These are phyloP conservation scores for Siphamia tubifer DNA, from an alignment of 2,113 vertebrate genomes.

Conservation along the genomic window DNA sequence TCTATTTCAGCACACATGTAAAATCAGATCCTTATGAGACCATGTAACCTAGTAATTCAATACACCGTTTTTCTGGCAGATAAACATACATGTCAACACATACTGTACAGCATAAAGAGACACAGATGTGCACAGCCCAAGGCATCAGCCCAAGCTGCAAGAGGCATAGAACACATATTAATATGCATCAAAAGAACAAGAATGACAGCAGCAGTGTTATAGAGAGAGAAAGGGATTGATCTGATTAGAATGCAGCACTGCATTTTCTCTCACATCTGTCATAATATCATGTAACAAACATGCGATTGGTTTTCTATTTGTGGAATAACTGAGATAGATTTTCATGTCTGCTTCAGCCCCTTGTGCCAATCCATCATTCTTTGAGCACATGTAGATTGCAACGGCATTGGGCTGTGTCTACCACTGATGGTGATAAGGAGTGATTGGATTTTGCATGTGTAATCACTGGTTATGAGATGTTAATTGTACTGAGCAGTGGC, in stretches of 20 bases:
- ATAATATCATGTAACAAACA: conserved; percentile 68
- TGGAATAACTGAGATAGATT: conserved; percentile 71
- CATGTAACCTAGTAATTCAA: no score
- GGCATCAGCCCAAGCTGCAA: conserved; percentile 13
- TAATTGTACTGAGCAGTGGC: conserved; percentile 67
- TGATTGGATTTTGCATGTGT: conserved; percentile 70
- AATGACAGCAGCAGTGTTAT: not conserved
- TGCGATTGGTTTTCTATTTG: conserved; percentile 73
- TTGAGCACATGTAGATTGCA: conserved; percentile 55
- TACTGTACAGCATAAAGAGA: not conserved
- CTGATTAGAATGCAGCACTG: conserved; percentile 49
- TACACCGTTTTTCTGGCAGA: not conserved
- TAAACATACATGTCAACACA: not conserved
- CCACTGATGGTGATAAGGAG: conserved; percentile 52
- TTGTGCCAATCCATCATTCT: conserved; percentile 63
- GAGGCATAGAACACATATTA: conserved; percentile 7
- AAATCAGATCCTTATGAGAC: no score
- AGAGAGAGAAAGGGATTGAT: conserved; percentile 48
- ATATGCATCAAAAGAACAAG: not conserved
- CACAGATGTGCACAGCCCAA: conserved; percentile 7
- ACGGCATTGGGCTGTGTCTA: conserved; percentile 12
- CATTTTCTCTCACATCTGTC: conserved; percentile 67
- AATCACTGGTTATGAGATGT: conserved; percentile 65
- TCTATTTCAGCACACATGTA: not conserved
- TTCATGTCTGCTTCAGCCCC: conserved; percentile 48